Evolutionary conservation across 2,797 vertebrate species (phyloP).

Genomic region (Chromobotia macracanthus): DNA sequence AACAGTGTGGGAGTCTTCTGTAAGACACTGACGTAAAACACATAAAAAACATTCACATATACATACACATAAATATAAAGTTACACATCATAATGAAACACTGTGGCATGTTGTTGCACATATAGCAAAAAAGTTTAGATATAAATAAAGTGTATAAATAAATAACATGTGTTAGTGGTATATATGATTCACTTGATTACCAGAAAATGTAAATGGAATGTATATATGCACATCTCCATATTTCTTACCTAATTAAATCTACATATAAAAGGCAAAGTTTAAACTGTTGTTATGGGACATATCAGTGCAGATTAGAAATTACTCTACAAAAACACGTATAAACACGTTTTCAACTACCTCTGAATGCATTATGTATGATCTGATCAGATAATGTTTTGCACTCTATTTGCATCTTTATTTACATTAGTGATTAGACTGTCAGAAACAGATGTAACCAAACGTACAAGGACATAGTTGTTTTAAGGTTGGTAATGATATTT

Average conservation of each 20-base stretch:
- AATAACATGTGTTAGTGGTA: no score
- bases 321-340: no score
- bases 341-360: neutral
- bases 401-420: neutral
- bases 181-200: no score
- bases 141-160: no score
- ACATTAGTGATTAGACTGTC: neutral
- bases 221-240: neutral
- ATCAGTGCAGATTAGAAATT: no score
- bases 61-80: neutral
- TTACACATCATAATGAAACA: neutral
- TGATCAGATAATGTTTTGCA: neutral
- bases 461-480: neutral
- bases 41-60: neutral
- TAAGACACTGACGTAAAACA: slow-evolving; percentile 22
- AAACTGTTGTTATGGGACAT: no score
- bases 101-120: no score
- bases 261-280: no score
- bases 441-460: no score
- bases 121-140: no score
- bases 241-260: neutral
- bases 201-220: no score
- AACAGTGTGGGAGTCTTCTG: slow-evolving; percentile 33
- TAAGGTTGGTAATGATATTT: neutral
- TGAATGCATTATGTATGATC: neutral